These are phyloP conservation scores for Epinotia brunnichana DNA, from an alignment of 2,888 invertebrate species.

Conservation along the genomic window DNA sequence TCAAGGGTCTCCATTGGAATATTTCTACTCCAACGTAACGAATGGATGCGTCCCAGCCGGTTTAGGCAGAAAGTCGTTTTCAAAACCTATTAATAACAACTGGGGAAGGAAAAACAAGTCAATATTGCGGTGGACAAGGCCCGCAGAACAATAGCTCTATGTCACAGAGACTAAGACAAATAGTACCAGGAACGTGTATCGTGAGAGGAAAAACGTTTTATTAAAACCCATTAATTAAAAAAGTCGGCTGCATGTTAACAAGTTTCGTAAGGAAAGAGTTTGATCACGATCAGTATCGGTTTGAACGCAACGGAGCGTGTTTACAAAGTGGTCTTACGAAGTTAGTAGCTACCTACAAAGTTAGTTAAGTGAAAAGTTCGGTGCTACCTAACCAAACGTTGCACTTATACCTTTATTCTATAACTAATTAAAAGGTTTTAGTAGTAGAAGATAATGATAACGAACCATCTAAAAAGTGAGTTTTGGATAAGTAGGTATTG, in stretches of 20 bases:
- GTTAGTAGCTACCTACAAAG: neutral
- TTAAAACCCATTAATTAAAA: constrained; percentile 38
- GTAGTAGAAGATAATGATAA: neutral
- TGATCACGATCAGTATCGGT: constrained; percentile 24
- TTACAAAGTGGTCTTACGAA: constrained; percentile 14
- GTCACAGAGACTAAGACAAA: constrained; percentile 74
- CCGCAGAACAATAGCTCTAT: constrained; percentile 72
- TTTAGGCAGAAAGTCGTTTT: constrained; percentile 53
- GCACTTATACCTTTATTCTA: too few relatives aligned
- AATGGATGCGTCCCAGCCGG: constrained; percentile 25
- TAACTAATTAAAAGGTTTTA: neutral
- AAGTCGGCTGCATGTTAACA: constrained; percentile 29
- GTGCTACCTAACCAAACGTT: neutral
- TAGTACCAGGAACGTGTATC: constrained; percentile 55
- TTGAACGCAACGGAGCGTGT: constrained; percentile 12
- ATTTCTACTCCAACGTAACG: constrained; percentile 26
- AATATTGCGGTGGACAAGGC: constrained; percentile 71
- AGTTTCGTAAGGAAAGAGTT: constrained; percentile 15
- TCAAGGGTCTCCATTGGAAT: constrained; percentile 19
- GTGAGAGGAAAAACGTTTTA: constrained; percentile 41
- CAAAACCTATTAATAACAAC: constrained; percentile 64
- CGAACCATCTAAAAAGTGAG: neutral
- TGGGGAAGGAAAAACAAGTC: constrained; percentile 63
- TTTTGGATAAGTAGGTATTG: neutral
- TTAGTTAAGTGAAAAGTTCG: constrained; percentile 18